Base-by-base conservation (phyloP, 2,888 invertebrate genomes). In the Drosophila macrospina region DNA sequence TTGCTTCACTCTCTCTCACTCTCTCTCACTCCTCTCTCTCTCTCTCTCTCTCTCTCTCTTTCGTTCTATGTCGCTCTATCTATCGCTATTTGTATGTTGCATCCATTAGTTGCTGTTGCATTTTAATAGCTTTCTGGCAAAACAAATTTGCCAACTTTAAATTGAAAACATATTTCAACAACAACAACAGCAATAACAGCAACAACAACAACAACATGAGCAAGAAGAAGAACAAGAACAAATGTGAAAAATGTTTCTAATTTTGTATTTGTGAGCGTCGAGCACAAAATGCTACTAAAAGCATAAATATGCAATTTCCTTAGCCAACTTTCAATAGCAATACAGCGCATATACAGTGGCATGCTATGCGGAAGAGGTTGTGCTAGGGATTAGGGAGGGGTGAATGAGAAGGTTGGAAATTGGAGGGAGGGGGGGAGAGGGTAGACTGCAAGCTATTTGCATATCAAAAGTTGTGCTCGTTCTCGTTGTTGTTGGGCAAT, bases 291-390 rank as follows among this genome's bases (percentile, higher is more conserved):
- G 30, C 63, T 70, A 65, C 59, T 50, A 47, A 51, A 64, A 70
- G 52, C 73, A 81, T 81, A 86, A 86, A 81, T 81, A 84, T 79
- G 86, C 81, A 86, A 84, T 83, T 83, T 83, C 69, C 83, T 67
- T 68, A 59, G 45, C 48, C 45, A 69, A 67, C 74, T 71, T 61
- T 71, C 77, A 60, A 69, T 72, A 64, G 60, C 57, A 41, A 36
- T 36, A 39, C n/a, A 34, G 39, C 0, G 10, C 6, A 39, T 4
- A 11, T 7, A 16, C n/a, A 34, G 5, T 4, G 6, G 1, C 28
- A 28, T 28, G 20, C 2, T 3, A 28, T 28, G 0, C 5, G 2
- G 28, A 28, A 8, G 8, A 6, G 28, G 28, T 7, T 6, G 24
- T n/a, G 15, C 20, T 1, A 2, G 28, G 28, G 37, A 4, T 34